Percentiles rank a stretch among this genome's conserved stretches.
phyloP scores from a whole-genome alignment of 1,140 invertebrate genomes.

The Drosophila watanabei region DNA sequence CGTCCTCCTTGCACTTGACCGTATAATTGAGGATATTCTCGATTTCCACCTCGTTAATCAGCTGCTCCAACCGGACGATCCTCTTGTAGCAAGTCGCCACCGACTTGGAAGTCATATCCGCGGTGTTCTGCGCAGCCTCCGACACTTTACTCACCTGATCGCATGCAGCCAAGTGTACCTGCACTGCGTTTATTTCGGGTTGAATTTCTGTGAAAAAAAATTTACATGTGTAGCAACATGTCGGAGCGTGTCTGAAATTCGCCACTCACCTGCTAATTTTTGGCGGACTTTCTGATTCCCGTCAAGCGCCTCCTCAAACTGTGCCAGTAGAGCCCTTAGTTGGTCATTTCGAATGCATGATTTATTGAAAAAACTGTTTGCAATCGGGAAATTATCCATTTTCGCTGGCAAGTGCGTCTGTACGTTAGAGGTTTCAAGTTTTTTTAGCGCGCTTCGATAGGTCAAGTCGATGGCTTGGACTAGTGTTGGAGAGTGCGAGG shows the following conservation, averaged over 20 bases:
- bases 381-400: background rate
- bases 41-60: background rate
- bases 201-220: background rate
- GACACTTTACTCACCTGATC: background rate
- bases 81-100: background rate
- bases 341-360: background rate
- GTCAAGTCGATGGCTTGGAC: background rate
- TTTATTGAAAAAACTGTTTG: background rate
- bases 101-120: accelerated
- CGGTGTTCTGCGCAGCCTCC: too few species aligned
- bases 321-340: background rate
- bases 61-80: background rate
- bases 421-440: background rate
- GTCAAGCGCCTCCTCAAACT: slow-evolving; percentile 1
- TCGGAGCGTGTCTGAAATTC: too few species aligned
- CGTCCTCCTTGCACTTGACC: slow-evolving; percentile 2
- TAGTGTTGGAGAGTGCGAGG: background rate
- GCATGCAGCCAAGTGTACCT: background rate
- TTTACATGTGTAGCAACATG: background rate
- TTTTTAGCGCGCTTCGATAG: background rate
- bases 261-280: background rate
- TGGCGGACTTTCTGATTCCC: background rate
- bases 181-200: background rate
- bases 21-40: background rate
- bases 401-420: background rate